Conservation (phyloP, 2,113 vertebrate species). For the Scortum barcoo region DNA sequence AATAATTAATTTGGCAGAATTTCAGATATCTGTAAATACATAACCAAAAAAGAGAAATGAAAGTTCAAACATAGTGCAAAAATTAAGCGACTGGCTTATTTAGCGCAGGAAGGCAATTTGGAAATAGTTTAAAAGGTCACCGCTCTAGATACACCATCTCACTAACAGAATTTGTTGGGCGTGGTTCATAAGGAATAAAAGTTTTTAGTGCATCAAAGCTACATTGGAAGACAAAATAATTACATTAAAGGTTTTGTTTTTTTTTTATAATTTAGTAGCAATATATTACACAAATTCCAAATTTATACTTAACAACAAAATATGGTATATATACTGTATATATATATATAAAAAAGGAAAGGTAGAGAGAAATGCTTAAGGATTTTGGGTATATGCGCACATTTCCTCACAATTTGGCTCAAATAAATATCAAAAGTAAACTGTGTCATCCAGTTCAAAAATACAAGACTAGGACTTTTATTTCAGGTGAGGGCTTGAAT, state of each 20-base stretch:
- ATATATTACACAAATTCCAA: conserved; percentile 89
- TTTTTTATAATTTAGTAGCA: conserved; percentile 86
- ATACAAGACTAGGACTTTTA: conserved; percentile 63
- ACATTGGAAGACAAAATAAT: conserved; percentile 85
- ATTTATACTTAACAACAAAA: conserved; percentile 83
- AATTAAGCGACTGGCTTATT: conserved; percentile 66
- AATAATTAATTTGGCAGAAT: conserved; percentile 30
- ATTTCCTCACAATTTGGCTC: conserved; percentile 84
- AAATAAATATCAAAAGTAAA: conserved; percentile 87
- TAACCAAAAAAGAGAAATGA: conserved; percentile 22
- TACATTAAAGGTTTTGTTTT: conserved; percentile 80
- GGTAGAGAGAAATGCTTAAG: conserved; percentile 75
- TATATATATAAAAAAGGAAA: conserved; percentile 63
- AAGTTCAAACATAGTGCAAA: conserved; percentile 81
- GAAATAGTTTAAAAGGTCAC: conserved; percentile 48
- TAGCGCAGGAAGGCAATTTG: conserved; percentile 66
- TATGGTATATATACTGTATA: conserved; percentile 70
- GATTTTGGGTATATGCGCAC: conserved; percentile 73
- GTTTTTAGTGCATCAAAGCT: conserved; percentile 87
- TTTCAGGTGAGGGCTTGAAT: conserved; percentile 55
- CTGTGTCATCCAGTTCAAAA: conserved; percentile 75
- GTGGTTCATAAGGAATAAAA: conserved; percentile 77
- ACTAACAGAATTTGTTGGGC: conserved; percentile 62
- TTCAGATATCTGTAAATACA: conserved; percentile 50
- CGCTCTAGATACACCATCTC: conserved; percentile 45